phyloP scores from a whole-genome alignment of 2,797 vertebrate genomes.

The Gymnothorax reevesii region DNA sequence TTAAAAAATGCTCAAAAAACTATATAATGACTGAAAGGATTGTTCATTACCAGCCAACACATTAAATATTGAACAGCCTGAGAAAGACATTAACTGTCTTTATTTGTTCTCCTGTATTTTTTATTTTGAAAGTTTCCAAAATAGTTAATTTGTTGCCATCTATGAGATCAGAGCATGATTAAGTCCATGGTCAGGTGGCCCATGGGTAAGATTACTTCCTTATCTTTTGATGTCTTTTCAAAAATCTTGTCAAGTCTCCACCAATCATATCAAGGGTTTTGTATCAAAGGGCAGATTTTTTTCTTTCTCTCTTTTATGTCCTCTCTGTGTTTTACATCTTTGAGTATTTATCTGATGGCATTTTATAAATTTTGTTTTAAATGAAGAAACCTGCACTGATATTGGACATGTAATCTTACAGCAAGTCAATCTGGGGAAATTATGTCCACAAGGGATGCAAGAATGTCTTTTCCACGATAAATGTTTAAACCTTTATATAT shows the following conservation, averaged over 20 bases:
- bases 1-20: not conserved
- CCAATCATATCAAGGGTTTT: constrained; percentile 7
- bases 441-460: not conserved
- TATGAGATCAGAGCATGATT: constrained; percentile 22
- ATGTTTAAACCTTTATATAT: not conserved
- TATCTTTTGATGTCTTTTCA: constrained; percentile 1
- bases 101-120: not conserved
- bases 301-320: not conserved
- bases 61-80: not conserved
- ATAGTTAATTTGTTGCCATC: not conserved
- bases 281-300: constrained; percentile 12
- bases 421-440: not conserved
- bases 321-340: not conserved
- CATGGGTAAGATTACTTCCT: not conserved
- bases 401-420: not conserved
- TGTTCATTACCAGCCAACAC: not conserved
- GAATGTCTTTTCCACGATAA: not conserved
- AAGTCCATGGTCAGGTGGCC: not conserved
- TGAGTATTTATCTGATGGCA: not conserved
- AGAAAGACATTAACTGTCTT: not conserved
- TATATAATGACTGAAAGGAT: not conserved
- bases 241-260: not conserved
- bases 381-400: not conserved
- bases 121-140: not conserved
- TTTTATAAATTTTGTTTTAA: not conserved